Conservation (phyloP, 2,888 invertebrate species). For the Caenorhabditis sp. region DNA sequence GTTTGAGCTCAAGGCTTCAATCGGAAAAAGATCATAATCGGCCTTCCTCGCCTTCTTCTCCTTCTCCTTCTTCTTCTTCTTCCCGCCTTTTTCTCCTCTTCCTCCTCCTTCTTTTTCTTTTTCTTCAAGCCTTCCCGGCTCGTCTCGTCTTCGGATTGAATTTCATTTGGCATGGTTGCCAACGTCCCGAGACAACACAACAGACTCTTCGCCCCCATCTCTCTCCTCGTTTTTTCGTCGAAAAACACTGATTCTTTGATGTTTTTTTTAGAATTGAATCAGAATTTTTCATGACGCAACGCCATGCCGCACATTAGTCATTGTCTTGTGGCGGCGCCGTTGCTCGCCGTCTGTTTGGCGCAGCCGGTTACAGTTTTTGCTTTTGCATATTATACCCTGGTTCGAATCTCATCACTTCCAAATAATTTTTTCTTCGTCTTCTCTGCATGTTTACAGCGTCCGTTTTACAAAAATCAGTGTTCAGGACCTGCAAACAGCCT, state of each 20-base stretch:
- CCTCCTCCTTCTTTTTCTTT: constrained; percentile 10
- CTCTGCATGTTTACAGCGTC: no score
- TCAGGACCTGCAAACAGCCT: no score
- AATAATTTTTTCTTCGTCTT: no score
- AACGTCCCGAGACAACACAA: constrained; percentile 48
- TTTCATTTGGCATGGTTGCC: constrained; percentile 52
- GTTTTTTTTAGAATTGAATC: constrained; percentile 30
- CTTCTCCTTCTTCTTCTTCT: constrained; percentile 8
- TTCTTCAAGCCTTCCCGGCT: no score
- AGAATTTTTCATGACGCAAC: no score
- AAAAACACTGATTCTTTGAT: constrained; percentile 34
- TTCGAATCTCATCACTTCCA: no score
- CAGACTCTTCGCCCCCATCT: constrained; percentile 40
- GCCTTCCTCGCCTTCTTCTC: constrained; percentile 16
- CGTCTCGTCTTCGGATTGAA: constrained; percentile 53
- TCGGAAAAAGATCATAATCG: constrained; percentile 60
- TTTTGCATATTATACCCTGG: no score
- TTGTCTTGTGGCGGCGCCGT: no score
- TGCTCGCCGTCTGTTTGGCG: no score
- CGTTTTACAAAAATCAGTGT: no score
- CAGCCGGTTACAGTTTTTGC: no score
- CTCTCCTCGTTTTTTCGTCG: constrained; percentile 23
- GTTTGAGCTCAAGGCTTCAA: constrained; percentile 28
- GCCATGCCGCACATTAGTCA: no score
- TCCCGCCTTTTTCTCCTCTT: constrained; percentile 26